Conservation (phyloP, 1,140 invertebrate species). For the Oscheius sp. region DNA sequence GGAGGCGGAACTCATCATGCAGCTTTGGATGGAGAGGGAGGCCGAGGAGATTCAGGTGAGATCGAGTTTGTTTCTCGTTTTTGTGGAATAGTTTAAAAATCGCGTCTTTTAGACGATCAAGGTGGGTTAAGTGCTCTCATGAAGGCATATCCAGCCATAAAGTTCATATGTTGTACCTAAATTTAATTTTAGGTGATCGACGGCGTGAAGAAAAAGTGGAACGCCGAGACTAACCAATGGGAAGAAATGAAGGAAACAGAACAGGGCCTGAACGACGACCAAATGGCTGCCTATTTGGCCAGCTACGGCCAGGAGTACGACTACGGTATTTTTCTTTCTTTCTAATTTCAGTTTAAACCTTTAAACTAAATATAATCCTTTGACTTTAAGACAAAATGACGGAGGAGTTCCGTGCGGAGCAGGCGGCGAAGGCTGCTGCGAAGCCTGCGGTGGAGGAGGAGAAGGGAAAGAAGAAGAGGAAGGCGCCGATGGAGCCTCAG, state of each 20-base stretch:
- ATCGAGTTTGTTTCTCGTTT: background rate
- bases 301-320: slow-evolving; percentile 77
- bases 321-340: slow-evolving; percentile 14
- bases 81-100: slow-evolving; percentile 4
- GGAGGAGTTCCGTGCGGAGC: slow-evolving; percentile 24
- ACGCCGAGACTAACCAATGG: slow-evolving; percentile 49
- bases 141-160: slow-evolving; percentile 33
- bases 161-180: slow-evolving; percentile 34
- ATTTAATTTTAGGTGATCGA: slow-evolving; percentile 15
- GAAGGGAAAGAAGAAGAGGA: slow-evolving; percentile 50
- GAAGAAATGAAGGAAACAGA: slow-evolving; percentile 37
- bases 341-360: background rate
- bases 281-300: slow-evolving; percentile 91
- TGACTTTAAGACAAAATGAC: slow-evolving; percentile 24
- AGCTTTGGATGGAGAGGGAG: slow-evolving; percentile 34
- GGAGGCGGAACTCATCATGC: slow-evolving; percentile 30
- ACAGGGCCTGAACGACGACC: slow-evolving; percentile 83
- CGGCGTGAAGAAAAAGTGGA: slow-evolving; percentile 42
- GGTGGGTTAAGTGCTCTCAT: background rate
- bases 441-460: slow-evolving; percentile 62
- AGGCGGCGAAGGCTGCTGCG: slow-evolving; percentile 56
- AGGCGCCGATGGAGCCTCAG: slow-evolving; percentile 40
- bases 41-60: slow-evolving; percentile 9
- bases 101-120: background rate
- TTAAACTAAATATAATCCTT: background rate